A percentile compares a stretch with the other conserved stretches of the same genome.
phyloP scores from a whole-genome alignment of 1,140 invertebrate genomes.

The Acromyrmex charruanus region DNA sequence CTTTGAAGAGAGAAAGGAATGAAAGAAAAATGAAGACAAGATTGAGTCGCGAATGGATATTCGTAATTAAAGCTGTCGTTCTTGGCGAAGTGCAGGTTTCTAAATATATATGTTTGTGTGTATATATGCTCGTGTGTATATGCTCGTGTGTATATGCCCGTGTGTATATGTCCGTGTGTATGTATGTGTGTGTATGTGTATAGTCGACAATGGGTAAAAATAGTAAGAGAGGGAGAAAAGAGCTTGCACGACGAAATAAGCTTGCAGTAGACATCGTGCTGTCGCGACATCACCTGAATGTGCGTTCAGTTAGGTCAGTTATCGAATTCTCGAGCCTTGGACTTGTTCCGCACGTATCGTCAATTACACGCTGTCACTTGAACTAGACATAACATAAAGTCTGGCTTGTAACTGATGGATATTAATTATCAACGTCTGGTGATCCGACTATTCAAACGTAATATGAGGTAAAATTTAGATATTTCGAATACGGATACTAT shows the following conservation, averaged over 20 bases:
- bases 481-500: background rate
- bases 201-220: conserved; percentile 57
- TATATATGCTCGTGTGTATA: background rate
- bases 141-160: conserved; percentile 3
- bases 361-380: background rate
- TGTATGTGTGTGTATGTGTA: background rate
- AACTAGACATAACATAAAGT: background rate
- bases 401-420: conserved; percentile 1
- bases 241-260: conserved; percentile 57
- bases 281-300: conserved; percentile 62
- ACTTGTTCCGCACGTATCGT: background rate
- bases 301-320: conserved; percentile 74
- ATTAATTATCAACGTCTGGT: conserved; percentile 10
- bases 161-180: background rate
- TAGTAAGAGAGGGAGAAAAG: conserved; percentile 66
- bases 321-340: conserved; percentile 23
- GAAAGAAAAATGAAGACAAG: background rate
- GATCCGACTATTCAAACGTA: background rate
- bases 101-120: conserved; percentile 68
- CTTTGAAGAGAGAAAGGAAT: background rate
- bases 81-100: conserved; percentile 65
- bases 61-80: conserved; percentile 73
- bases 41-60: conserved; percentile 35
- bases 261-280: conserved; percentile 72
- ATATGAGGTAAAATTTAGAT: conserved; percentile 14